Evolutionary conservation across 2,888 invertebrate genomes (phyloP).

Genomic region (Caenorhabditis imperialis): DNA sequence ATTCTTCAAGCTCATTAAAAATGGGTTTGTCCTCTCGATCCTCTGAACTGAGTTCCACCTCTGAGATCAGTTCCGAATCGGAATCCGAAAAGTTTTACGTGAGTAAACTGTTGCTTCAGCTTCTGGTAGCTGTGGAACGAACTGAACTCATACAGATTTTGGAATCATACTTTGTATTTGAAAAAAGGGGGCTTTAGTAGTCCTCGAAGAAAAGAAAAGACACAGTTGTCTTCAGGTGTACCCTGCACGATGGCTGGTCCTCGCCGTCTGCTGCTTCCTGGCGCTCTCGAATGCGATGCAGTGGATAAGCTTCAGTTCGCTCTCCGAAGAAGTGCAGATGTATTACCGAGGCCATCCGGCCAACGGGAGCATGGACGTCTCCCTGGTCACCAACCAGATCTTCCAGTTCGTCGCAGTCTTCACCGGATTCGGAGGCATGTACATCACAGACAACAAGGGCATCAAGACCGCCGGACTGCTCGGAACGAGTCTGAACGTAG

Average conservation of each 20-base stretch:
- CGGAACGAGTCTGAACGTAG: conserved; percentile 52
- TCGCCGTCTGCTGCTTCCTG: conserved; percentile 69
- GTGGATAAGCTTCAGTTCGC: conserved; percentile 73
- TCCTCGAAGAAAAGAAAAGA: no score
- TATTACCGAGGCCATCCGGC: conserved; percentile 60
- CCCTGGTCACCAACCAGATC: conserved; percentile 69
- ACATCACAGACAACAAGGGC: conserved; percentile 77
- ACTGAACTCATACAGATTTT: neutral
- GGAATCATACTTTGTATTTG: neutral
- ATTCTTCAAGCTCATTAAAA: no score
- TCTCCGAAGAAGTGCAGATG: conserved; percentile 60
- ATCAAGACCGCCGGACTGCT: conserved; percentile 63
- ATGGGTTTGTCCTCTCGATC: no score
- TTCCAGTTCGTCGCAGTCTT: conserved; percentile 74
- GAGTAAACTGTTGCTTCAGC: neutral
- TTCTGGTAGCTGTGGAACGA: neutral
- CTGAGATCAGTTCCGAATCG: no score
- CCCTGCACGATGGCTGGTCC: conserved; percentile 69
- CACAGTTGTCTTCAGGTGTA: conserved; percentile 61
- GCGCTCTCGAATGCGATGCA: conserved; percentile 75
- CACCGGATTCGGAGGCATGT: conserved; percentile 74
- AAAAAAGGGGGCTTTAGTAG: no score
- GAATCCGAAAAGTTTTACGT: no score
- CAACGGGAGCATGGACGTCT: conserved; percentile 60
- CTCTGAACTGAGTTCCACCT: no score